These are phyloP conservation scores for Aleiodes sp. DNA, from an alignment of 1,140 invertebrate species.

Conservation along the genomic window DNA sequence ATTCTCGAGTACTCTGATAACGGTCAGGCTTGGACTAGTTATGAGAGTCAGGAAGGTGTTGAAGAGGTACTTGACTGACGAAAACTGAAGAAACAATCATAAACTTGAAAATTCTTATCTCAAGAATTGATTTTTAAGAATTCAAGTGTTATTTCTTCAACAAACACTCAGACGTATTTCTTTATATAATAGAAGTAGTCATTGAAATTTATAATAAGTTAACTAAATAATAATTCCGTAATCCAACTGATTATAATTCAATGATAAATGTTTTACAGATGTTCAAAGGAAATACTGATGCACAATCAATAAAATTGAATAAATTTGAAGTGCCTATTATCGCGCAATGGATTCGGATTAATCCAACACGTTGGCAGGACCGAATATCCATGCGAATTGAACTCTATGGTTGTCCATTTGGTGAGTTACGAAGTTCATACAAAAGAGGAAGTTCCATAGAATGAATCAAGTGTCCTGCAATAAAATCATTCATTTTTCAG, in stretches of 20 bases:
- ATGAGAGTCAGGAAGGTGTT: conserved; percentile 75
- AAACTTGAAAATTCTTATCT: background rate
- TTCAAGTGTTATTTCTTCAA: too few relatives aligned
- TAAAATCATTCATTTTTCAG: conserved; percentile 63
- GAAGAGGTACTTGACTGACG: conserved; percentile 73
- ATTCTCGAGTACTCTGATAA: conserved; percentile 90
- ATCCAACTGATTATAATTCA: background rate
- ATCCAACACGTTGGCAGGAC: conserved; percentile 94
- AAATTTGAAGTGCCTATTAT: conserved; percentile 95
- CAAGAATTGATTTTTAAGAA: too few relatives aligned
- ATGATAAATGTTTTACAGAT: conserved; percentile 71
- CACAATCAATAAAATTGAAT: conserved; percentile 83
- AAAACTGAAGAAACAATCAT: background rate
- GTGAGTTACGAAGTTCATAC: too few relatives aligned
- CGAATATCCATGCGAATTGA: conserved; percentile 94
- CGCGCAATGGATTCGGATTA: conserved; percentile 93
- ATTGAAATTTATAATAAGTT: too few relatives aligned
- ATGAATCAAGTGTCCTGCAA: background rate
- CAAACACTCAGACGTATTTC: too few relatives aligned
- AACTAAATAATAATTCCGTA: too few relatives aligned
- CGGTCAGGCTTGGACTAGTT: conserved; percentile 85
- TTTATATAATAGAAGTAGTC: too few relatives aligned
- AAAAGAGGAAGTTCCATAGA: too few relatives aligned
- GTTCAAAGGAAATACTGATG: conserved; percentile 93
- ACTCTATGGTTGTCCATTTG: conserved; percentile 93